Evolutionary conservation across 2,888 invertebrate species (phyloP).

Genomic region (Cataglyphis albicans): DNA sequence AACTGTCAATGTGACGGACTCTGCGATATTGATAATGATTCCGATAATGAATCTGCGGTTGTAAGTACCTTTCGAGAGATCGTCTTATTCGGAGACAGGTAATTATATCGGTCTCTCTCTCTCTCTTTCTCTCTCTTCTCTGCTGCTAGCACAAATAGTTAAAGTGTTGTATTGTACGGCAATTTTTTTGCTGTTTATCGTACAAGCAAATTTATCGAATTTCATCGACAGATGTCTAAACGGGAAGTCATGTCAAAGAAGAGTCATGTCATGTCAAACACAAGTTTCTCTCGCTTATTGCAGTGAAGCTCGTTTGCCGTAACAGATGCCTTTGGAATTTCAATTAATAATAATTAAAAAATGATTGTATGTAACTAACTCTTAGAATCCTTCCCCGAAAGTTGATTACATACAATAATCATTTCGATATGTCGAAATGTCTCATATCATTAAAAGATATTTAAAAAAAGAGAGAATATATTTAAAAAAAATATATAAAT

Average conservation of each 20-base stretch:
- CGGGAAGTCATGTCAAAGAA: conserved; percentile 8
- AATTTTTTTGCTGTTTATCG: conserved; percentile 24
- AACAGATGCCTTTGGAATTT: neutral
- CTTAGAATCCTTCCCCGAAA: neutral
- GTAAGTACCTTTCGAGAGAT: neutral
- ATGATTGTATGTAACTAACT: neutral
- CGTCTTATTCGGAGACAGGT: neutral
- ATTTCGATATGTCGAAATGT: neutral
- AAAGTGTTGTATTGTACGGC: neutral
- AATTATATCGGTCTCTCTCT: neutral
- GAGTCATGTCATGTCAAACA: conserved; percentile 10
- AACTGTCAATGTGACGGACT: neutral
- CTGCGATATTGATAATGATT: conserved; percentile 24
- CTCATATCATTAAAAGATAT: too few species aligned
- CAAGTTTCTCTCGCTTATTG: conserved; percentile 17
- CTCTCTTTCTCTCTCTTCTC: neutral
- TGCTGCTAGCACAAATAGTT: neutral
- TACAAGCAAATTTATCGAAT: conserved; percentile 27
- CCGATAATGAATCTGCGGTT: neutral
- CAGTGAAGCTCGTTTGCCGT: neutral
- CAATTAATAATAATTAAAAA: conserved; percentile 10
- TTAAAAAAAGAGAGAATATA: too few species aligned
- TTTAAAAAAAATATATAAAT: too few species aligned
- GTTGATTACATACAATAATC: neutral
- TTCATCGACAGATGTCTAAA: conserved; percentile 19